Evolutionary conservation across 2,888 invertebrate genomes (phyloP).

Genomic region (Nomada fabriciana): DNA sequence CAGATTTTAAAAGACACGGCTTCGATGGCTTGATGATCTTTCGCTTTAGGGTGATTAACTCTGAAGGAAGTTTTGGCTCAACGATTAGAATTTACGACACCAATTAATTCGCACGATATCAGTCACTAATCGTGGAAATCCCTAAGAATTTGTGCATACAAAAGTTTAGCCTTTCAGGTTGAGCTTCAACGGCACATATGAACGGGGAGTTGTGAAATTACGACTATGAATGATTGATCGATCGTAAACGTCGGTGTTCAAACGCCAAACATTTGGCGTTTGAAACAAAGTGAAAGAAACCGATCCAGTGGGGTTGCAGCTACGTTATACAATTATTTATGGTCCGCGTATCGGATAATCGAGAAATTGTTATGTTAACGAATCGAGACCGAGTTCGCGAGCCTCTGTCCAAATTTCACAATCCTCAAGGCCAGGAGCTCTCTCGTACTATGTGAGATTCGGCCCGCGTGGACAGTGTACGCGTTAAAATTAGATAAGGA

Average conservation of each 20-base stretch:
- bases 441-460: conserved; percentile 40
- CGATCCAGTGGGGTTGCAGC: not conserved
- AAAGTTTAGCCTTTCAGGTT: not conserved
- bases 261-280: not conserved
- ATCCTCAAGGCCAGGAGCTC: conserved; percentile 53
- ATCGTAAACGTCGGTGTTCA: conserved; percentile 15
- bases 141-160: not conserved
- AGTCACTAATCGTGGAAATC: too few species aligned
- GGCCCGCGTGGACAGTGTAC: conserved; percentile 57
- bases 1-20: conserved; percentile 16
- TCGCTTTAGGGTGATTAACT: too few species aligned
- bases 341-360: not conserved
- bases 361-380: conserved; percentile 7
- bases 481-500: conserved; percentile 68
- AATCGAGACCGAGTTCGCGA: conserved; percentile 12
- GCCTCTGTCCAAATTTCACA: conserved; percentile 55
- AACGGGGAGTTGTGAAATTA: not conserved
- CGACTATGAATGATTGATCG: conserved; percentile 4
- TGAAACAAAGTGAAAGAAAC: not conserved
- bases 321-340: not conserved
- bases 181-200: not conserved
- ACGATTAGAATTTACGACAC: too few species aligned
- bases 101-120: too few species aligned
- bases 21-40: not conserved
- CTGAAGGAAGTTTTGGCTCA: too few species aligned